Conservation (phyloP, 2,888 invertebrate genomes). For the Napeogenes inachia region DNA sequence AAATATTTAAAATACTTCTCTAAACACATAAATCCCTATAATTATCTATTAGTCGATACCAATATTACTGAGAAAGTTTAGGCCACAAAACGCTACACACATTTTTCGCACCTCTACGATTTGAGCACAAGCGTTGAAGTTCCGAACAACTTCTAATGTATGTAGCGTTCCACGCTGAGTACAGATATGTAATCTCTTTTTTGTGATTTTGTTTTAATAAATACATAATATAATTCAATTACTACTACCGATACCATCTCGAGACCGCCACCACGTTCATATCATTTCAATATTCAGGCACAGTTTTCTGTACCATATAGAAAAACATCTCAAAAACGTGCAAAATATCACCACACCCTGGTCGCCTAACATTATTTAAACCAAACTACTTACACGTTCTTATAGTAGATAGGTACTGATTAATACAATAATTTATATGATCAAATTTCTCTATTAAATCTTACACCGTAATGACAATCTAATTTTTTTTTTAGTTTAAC, state of each 20-base stretch:
- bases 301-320: conserved; percentile 65
- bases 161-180: conserved; percentile 67
- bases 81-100: conserved; percentile 73
- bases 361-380: conserved; percentile 76
- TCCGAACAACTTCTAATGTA: conserved; percentile 37
- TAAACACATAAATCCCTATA: conserved; percentile 77
- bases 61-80: conserved; percentile 69
- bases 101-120: conserved; percentile 38
- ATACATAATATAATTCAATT: conserved; percentile 51
- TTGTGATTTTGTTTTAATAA: conserved; percentile 29
- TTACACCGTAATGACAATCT: conserved; percentile 68
- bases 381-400: conserved; percentile 71
- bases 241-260: conserved; percentile 52
- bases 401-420: conserved; percentile 64
- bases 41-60: conserved; percentile 75
- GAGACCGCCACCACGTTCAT: conserved; percentile 56
- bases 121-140: conserved; percentile 48
- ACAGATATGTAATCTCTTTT: conserved; percentile 70
- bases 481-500: conserved; percentile 65
- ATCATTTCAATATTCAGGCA: conserved; percentile 56
- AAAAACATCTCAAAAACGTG: conserved; percentile 78
- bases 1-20: conserved; percentile 78
- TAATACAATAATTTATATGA: conserved; percentile 65
- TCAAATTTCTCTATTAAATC: conserved; percentile 65
- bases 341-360: conserved; percentile 78